Evolutionary conservation across 2,113 vertebrate species (phyloP).

Genomic region (Motacilla tschutschensis): DNA sequence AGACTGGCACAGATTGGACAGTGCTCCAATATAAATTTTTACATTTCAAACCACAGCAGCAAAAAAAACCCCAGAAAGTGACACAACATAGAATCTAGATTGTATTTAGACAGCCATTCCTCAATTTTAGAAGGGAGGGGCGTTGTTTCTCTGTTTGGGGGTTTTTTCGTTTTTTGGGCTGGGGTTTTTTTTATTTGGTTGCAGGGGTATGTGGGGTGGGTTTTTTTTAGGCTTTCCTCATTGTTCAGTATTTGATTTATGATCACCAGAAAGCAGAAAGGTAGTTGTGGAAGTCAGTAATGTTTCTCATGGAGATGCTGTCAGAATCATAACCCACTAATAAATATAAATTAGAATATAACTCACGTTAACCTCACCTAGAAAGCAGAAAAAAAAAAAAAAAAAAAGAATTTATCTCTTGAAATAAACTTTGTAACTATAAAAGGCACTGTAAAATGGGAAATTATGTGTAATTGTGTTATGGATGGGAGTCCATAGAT

Average conservation of each 20-base stretch:
- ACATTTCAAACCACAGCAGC: neutral
- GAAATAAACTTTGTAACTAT: conserved; percentile 68
- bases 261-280: conserved; percentile 41
- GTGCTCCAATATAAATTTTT: neutral
- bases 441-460: conserved; percentile 57
- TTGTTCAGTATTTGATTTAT: conserved; percentile 75
- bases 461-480: conserved; percentile 49
- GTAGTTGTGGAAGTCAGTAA: conserved; percentile 30
- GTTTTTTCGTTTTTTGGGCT: neutral
- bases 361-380: conserved; percentile 61
- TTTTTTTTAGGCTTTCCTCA: neutral
- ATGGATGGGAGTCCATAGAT: neutral
- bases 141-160: no score
- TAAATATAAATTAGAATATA: conserved; percentile 59
- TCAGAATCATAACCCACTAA: conserved; percentile 56
- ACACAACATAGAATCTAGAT: neutral
- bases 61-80: neutral
- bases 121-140: neutral
- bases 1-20: neutral
- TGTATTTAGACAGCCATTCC: neutral
- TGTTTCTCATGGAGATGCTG: conserved; percentile 59
- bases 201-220: fast-evolving
- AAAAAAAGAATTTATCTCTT: conserved; percentile 49
- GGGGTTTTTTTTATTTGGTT: fast-evolving
- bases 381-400: conserved; percentile 22